A percentile compares a stretch with the other conserved stretches of the same genome.
These are phyloP conservation scores for Elysia crispata DNA, from an alignment of 2,888 invertebrate species.

Conservation along the genomic window DNA sequence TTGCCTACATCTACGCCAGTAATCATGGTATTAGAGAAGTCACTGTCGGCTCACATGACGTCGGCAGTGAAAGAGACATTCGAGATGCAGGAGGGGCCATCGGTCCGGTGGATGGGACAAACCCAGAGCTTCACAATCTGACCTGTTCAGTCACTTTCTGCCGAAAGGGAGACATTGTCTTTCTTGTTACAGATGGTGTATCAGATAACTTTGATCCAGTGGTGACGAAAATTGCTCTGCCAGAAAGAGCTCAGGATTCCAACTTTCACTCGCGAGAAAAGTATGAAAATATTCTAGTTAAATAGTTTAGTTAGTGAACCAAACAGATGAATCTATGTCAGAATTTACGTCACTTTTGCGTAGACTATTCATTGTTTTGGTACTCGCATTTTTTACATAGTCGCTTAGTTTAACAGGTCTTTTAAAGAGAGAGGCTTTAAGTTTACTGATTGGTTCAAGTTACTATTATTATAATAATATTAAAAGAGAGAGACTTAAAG, in stretches of 20 bases:
- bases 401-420: too few species aligned
- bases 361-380: too few species aligned
- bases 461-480: too few species aligned
- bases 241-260: conserved; percentile 55
- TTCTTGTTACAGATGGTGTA: conserved; percentile 92
- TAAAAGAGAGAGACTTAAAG: too few species aligned
- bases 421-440: too few species aligned
- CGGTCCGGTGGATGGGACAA: conserved; percentile 89
- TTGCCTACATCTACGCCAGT: conserved; percentile 88
- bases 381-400: too few species aligned
- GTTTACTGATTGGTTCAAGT: too few species aligned
- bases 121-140: conserved; percentile 90
- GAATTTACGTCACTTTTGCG: too few species aligned
- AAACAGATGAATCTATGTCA: too few species aligned
- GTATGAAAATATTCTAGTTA: too few species aligned
- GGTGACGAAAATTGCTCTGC: conserved; percentile 89
- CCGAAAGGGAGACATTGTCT: conserved; percentile 88
- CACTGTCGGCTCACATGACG: conserved; percentile 88
- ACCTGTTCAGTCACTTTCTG: conserved; percentile 90
- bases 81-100: conserved; percentile 91
- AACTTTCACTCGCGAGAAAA: conserved; percentile 53
- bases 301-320: too few species aligned
- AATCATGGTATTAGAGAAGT: conserved; percentile 90
- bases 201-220: conserved; percentile 95
- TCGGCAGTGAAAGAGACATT: conserved; percentile 90